Evolutionary conservation across 64 coral and sea anemone species (phyloP).

Genomic region (Pocillopora verrucosa): DNA sequence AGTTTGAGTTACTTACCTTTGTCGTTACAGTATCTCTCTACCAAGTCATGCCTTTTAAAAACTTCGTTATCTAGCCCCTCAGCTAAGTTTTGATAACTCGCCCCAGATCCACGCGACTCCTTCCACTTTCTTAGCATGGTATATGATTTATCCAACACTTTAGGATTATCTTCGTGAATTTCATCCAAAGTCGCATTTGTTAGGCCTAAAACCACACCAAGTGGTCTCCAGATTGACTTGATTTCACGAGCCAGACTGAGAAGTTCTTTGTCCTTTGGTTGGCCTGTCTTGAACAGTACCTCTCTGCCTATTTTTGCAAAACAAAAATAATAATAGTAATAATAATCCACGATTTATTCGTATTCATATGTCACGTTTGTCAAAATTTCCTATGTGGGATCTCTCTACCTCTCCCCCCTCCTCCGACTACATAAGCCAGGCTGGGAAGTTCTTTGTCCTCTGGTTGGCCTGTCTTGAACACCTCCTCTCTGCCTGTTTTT

Average conservation of each 20-base stretch:
- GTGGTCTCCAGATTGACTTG: slow-evolving; percentile 18
- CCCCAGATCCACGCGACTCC: slow-evolving; percentile 9
- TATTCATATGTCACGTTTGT: no score
- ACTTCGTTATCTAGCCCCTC: slow-evolving; percentile 18
- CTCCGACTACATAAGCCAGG: no score
- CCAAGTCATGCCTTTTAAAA: slow-evolving; percentile 27
- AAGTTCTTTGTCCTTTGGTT: background rate
- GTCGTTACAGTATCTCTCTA: slow-evolving; percentile 20
- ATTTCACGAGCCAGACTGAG: slow-evolving; percentile 29
- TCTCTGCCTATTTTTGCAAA: background rate
- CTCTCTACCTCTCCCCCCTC: no score
- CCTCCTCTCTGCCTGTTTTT: no score
- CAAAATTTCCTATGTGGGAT: no score
- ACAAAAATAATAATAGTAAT: background rate
- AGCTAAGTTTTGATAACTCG: slow-evolving; percentile 33
- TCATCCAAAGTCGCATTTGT: slow-evolving; percentile 32
- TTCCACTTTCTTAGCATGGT: slow-evolving; percentile 57
- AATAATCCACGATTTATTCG: no score
- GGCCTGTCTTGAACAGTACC: background rate
- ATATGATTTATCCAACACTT: slow-evolving; percentile 29
- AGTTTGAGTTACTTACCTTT: background rate
- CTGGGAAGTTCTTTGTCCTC: no score
- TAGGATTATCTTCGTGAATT: slow-evolving; percentile 1
- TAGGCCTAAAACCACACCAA: slow-evolving; percentile 29
- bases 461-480: no score